These are phyloP conservation scores for Heliconius cydno DNA, from an alignment of 2,888 invertebrate species.

Conservation along the genomic window DNA sequence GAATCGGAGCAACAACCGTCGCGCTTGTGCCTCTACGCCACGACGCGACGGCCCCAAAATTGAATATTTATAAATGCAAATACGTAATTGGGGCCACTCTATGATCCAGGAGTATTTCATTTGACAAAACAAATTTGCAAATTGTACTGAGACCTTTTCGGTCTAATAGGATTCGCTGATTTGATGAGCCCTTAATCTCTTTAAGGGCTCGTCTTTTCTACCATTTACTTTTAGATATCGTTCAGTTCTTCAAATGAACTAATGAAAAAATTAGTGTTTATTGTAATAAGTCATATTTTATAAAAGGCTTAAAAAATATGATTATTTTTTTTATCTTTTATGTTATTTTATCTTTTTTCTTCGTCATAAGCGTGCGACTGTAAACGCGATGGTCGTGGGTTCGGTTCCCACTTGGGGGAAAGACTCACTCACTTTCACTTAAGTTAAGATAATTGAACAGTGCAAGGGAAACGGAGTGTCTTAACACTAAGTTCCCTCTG, in stretches of 20 bases:
- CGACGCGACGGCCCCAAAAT: neutral
- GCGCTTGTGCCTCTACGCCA: neutral
- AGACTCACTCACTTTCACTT: no score
- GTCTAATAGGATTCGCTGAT: conserved; percentile 30
- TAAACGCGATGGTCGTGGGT: no score
- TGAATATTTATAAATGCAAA: neutral
- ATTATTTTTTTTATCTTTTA: no score
- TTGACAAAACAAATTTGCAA: conserved; percentile 21
- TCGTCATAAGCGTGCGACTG: no score
- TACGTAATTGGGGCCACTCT: conserved; percentile 3
- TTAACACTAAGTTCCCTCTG: no score
- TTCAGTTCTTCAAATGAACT: neutral
- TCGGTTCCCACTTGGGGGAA: no score
- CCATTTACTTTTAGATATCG: neutral
- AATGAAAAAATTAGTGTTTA: neutral
- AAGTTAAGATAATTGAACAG: no score
- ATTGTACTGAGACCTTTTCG: conserved; percentile 22
- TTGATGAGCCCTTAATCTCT: conserved; percentile 28
- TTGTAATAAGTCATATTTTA: no score
- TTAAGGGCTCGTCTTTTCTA: conserved; percentile 27
- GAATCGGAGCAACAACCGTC: no score
- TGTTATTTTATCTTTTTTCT: neutral
- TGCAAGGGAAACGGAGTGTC: no score
- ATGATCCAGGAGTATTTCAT: conserved; percentile 19
- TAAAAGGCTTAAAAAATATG: neutral